Percentiles rank a stretch among this genome's conserved stretches.
Conservation (phyloP, 2,113 vertebrate genomes). For the Meles meles region DNA sequence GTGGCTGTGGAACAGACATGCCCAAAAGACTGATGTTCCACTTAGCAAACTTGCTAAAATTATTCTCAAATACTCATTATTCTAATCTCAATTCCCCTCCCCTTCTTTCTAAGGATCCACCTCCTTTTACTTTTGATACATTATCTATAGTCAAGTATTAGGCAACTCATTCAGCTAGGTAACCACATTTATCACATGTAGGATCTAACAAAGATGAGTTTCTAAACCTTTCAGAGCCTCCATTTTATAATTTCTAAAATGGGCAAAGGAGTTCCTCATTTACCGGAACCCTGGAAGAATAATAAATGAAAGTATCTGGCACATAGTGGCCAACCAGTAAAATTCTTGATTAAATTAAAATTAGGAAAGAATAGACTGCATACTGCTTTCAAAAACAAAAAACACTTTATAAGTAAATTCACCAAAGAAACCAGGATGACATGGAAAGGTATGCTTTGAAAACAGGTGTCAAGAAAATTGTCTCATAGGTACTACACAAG, state of each 20-base stretch:
- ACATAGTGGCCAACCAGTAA: not conserved
- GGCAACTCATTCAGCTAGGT: not conserved
- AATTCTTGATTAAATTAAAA: constrained; percentile 27
- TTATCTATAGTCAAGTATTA: not conserved
- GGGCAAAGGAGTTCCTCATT: not conserved
- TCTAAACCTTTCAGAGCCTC: constrained; percentile 23
- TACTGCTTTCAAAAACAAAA: not conserved
- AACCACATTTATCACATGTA: not conserved
- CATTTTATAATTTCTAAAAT: constrained; percentile 34
- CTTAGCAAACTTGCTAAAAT: not conserved
- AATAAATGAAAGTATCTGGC: not conserved
- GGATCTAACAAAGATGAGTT: not conserved
- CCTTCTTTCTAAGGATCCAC: not conserved
- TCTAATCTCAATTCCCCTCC: not conserved
- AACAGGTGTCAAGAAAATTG: constrained; percentile 64
- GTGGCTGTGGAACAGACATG: not conserved
- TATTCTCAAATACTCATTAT: not conserved
- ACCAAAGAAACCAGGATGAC: constrained; percentile 57
- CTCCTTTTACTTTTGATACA: constrained; percentile 31
- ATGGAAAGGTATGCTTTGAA: constrained; percentile 50
- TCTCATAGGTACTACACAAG: constrained; percentile 19
- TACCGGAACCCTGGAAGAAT: not conserved
- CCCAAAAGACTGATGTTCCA: not conserved
- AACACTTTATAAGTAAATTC: constrained; percentile 21
- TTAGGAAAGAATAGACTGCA: not conserved